These are phyloP conservation scores for Caenorhabditis zanzibari DNA, from an alignment of 2,888 invertebrate genomes.

Conservation along the genomic window DNA sequence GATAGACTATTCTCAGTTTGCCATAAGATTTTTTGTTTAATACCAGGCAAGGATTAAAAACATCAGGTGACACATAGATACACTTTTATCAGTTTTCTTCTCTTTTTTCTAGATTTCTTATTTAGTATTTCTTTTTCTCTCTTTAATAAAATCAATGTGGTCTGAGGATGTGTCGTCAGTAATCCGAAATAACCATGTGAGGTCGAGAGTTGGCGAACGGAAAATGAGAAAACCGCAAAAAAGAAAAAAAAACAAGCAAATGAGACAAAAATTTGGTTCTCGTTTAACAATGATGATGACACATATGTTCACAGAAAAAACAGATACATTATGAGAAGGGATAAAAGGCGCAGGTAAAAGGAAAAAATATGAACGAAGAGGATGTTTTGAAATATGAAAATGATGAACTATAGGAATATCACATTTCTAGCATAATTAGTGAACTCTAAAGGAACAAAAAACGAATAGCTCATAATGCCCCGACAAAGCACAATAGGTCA, in stretches of 20 bases:
- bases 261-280: constrained; percentile 35
- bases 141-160: constrained; percentile 19
- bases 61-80: constrained; percentile 37
- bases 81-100: constrained; percentile 11
- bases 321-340: constrained; percentile 30
- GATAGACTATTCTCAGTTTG: constrained; percentile 21
- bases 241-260: constrained; percentile 21
- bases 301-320: constrained; percentile 28
- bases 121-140: neutral
- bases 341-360: constrained; percentile 4
- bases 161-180: constrained; percentile 56
- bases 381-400: neutral
- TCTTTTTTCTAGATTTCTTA: neutral
- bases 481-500: neutral
- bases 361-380: neutral
- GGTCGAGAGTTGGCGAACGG: neutral
- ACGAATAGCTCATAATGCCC: neutral
- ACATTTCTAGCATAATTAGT: constrained; percentile 27
- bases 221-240: constrained; percentile 3
- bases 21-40: constrained; percentile 40
- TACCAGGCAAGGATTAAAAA: constrained; percentile 45
- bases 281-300: constrained; percentile 44
- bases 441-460: neutral
- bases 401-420: constrained; percentile 8
- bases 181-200: constrained; percentile 41